Conservation (phyloP, 53 echinoderm and acorn worm genomes). For the Hippasteria phrygiana region DNA sequence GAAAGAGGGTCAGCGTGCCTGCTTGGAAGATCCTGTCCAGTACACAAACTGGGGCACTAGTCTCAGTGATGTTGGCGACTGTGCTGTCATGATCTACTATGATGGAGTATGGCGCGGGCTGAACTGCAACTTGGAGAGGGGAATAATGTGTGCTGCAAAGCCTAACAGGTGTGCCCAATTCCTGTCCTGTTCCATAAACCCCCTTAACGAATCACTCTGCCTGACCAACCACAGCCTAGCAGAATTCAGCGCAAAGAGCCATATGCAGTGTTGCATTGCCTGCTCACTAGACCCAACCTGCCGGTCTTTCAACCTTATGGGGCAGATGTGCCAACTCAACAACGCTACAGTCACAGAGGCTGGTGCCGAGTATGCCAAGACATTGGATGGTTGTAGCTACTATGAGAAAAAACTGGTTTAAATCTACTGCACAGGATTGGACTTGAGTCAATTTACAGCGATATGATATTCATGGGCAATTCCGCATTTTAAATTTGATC, state of each 20-base stretch:
- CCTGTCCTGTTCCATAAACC: background rate
- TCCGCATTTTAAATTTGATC: too few species aligned
- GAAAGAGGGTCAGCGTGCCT: background rate
- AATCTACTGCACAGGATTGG: too few species aligned
- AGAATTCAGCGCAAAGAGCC: background rate
- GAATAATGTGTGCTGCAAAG: background rate
- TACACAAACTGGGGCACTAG: background rate
- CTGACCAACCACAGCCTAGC: background rate
- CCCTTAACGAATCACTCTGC: background rate
- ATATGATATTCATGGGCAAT: too few species aligned
- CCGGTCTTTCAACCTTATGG: background rate
- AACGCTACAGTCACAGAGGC: background rate
- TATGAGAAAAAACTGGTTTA: conserved; percentile 4
- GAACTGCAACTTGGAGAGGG: background rate
- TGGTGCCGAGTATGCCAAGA: background rate
- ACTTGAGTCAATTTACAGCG: too few species aligned
- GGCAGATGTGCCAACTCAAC: conserved; percentile 7
- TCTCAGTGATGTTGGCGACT: background rate
- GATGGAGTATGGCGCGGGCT: background rate
- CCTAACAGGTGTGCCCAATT: background rate
- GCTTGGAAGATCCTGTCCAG: background rate
- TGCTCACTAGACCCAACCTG: background rate
- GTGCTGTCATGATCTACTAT: background rate
- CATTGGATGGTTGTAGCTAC: background rate
- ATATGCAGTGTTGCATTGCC: background rate